phyloP scores from a whole-genome alignment of 64 coral and sea anemone species.

The Stylophora pistillata region DNA sequence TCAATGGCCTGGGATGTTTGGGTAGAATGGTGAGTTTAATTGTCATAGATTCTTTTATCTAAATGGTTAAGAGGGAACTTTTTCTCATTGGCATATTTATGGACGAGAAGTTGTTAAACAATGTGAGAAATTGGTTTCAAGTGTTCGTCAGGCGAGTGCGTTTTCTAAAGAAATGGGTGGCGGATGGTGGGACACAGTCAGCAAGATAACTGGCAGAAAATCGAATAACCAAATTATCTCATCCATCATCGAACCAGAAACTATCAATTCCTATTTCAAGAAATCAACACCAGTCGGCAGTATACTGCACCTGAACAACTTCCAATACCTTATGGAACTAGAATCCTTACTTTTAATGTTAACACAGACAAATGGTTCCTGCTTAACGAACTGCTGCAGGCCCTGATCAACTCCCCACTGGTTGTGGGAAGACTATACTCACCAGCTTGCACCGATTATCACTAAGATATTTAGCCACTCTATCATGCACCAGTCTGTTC shows the following conservation, averaged over 20 bases:
- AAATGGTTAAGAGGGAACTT: too few species aligned
- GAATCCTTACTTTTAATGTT: constrained; percentile 28
- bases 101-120: too few species aligned
- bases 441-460: constrained; percentile 33
- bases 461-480: constrained; percentile 48
- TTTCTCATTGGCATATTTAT: too few species aligned
- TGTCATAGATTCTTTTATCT: too few species aligned
- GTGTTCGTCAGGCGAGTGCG: too few species aligned
- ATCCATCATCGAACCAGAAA: constrained; percentile 33
- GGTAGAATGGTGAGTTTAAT: too few species aligned
- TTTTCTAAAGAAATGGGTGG: too few species aligned
- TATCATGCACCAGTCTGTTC: constrained; percentile 18
- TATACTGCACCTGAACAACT: too few species aligned
- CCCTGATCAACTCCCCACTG: constrained; percentile 48
- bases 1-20: too few species aligned
- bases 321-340: constrained; percentile 7
- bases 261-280: constrained; percentile 47
- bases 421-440: constrained; percentile 61
- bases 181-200: constrained; percentile 51
- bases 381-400: constrained; percentile 34
- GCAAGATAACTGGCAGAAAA: constrained; percentile 41
- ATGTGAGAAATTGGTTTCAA: too few species aligned
- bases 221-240: not conserved
- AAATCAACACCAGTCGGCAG: too few species aligned
- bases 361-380: constrained; percentile 2